Conservation (phyloP, 2,888 invertebrate genomes). For the Alsophila aescularia region DNA sequence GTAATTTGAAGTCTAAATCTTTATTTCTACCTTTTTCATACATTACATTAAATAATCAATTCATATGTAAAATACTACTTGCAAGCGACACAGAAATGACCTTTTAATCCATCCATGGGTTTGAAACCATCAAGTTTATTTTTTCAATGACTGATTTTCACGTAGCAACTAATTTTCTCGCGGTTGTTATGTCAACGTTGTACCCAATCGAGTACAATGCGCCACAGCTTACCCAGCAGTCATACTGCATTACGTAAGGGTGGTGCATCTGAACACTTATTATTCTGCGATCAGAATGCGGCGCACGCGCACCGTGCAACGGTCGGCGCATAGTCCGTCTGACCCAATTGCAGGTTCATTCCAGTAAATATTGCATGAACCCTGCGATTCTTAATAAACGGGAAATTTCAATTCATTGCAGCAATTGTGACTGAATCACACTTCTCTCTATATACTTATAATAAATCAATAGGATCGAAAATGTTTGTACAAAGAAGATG, state of each 20-base stretch:
- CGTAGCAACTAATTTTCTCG: slow-evolving; percentile 33
- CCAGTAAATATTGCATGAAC: slow-evolving; percentile 52
- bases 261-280: slow-evolving; percentile 47
- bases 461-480: too few species aligned
- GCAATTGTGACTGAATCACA: slow-evolving; percentile 10
- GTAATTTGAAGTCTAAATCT: too few species aligned
- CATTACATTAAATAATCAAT: too few species aligned
- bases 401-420: slow-evolving; percentile 31
- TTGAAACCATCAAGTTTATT: background rate
- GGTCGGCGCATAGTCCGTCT: slow-evolving; percentile 67
- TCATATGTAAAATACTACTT: too few species aligned
- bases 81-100: too few species aligned
- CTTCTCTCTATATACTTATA: too few species aligned
- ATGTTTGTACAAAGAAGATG: too few species aligned
- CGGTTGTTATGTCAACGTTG: slow-evolving; percentile 58
- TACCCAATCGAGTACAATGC: slow-evolving; percentile 54
- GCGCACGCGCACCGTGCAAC: slow-evolving; percentile 73
- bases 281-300: slow-evolving; percentile 49
- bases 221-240: slow-evolving; percentile 3
- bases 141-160: background rate
- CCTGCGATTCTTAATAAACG: slow-evolving; percentile 31
- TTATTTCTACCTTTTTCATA: too few species aligned
- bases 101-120: too few species aligned
- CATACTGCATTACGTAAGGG: slow-evolving; percentile 63
- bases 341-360: slow-evolving; percentile 75